A percentile compares a stretch with the other conserved stretches of the same genome.
Conservation (phyloP, 2,797 vertebrate species). For the Spondyliosoma cantharus region DNA sequence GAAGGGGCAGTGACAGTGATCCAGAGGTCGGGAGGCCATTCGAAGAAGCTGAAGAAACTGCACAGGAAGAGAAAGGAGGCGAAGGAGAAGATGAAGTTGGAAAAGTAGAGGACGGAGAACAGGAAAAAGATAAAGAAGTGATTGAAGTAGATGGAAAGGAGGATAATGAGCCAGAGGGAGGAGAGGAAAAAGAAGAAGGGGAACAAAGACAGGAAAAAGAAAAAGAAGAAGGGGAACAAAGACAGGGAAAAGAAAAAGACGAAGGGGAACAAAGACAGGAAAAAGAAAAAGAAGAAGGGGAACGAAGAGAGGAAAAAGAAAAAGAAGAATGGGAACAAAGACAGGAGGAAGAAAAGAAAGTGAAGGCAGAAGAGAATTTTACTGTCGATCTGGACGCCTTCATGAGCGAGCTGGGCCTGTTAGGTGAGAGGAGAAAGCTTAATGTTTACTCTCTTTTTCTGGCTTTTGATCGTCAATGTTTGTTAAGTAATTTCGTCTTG, state of each 20-base stretch:
- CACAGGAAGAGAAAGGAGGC: not conserved
- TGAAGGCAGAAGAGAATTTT: slow-evolving; percentile 23
- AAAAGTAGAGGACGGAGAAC: slow-evolving; percentile 1
- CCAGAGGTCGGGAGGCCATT: slow-evolving; percentile 57
- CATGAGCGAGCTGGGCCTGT: slow-evolving; percentile 71
- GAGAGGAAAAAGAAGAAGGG: slow-evolving; percentile 26
- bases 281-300: slow-evolving; percentile 27
- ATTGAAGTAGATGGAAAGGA: slow-evolving; percentile 7
- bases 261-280: slow-evolving; percentile 12
- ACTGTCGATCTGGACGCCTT: slow-evolving; percentile 73
- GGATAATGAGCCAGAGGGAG: slow-evolving; percentile 6
- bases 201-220: not conserved
- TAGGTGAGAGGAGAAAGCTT: slow-evolving; percentile 67
- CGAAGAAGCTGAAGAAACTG: slow-evolving; percentile 43
- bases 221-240: slow-evolving; percentile 28
- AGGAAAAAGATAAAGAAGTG: slow-evolving; percentile 3
- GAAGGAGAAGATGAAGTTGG: slow-evolving; percentile 10
- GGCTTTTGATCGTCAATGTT: not conserved
- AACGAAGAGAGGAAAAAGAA: not conserved
- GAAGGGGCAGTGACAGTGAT: slow-evolving; percentile 44
- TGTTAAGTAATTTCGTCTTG: not conserved
- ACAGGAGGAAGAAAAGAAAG: slow-evolving; percentile 6
- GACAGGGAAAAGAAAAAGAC: not conserved
- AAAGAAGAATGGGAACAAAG: slow-evolving; percentile 24
- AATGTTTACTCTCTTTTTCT: not conserved